These are phyloP conservation scores for Scophthalmus maximus DNA, from an alignment of 2,113 vertebrate species.

Conservation along the genomic window DNA sequence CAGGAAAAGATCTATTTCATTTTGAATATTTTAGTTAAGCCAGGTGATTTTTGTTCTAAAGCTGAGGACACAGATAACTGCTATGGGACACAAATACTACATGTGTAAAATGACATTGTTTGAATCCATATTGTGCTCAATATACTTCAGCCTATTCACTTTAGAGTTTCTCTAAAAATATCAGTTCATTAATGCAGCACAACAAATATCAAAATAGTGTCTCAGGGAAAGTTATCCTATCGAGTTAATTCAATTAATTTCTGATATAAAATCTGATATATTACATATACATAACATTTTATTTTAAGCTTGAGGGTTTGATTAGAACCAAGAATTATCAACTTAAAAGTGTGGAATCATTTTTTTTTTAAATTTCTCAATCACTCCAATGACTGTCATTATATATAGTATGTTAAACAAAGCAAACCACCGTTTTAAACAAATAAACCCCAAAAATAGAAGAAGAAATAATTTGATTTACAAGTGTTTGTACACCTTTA, in stretches of 20 bases:
- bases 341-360: not conserved
- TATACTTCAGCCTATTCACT: not conserved
- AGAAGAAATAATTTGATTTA: too few relatives aligned
- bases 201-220: conserved; percentile 20
- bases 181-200: conserved; percentile 27
- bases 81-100: conserved; percentile 13
- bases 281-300: too few relatives aligned
- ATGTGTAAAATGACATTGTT: conserved; percentile 8
- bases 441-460: too few relatives aligned
- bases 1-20: conserved; percentile 23
- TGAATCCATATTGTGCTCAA: conserved; percentile 12
- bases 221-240: conserved; percentile 42
- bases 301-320: conserved; percentile 21
- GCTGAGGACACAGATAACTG: conserved; percentile 8
- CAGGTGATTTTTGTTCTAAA: conserved; percentile 17
- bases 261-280: too few relatives aligned
- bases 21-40: conserved; percentile 28
- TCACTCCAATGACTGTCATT: not conserved
- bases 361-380: too few relatives aligned
- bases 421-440: not conserved
- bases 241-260: conserved; percentile 53
- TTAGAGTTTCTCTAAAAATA: conserved; percentile 11
- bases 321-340: not conserved
- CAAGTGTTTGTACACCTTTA: too few relatives aligned
- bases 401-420: not conserved